Conservation (phyloP, 2,797 vertebrate genomes). For the Karalla daura region DNA sequence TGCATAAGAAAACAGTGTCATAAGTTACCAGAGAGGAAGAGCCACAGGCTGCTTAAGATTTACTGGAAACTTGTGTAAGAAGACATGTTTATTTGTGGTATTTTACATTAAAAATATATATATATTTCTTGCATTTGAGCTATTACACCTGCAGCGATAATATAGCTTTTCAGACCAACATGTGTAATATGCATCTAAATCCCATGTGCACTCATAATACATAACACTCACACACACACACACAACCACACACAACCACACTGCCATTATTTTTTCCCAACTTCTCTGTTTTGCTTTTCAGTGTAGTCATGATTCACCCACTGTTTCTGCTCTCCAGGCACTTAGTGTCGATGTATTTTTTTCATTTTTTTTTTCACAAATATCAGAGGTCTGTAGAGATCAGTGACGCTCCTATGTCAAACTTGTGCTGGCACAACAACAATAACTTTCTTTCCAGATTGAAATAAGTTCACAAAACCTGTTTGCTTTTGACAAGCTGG, state of each 20-base stretch:
- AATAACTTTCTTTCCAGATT: background rate
- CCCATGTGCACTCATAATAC: background rate
- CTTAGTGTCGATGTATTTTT: constrained; percentile 40
- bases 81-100: background rate
- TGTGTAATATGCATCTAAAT: constrained; percentile 12
- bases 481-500: background rate
- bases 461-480: constrained; percentile 4
- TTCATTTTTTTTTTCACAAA: no score
- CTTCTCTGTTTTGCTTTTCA: constrained; percentile 40
- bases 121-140: background rate
- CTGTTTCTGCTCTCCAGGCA: constrained; percentile 33
- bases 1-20: no score
- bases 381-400: constrained; percentile 56
- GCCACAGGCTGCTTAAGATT: no score
- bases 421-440: constrained; percentile 31
- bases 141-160: constrained; percentile 1
- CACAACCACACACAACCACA: constrained; percentile 19
- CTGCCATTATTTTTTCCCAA: constrained; percentile 37
- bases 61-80: background rate
- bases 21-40: no score
- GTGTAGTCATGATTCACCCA: constrained; percentile 51
- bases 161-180: background rate
- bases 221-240: constrained; percentile 12
- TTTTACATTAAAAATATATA: background rate
- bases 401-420: constrained; percentile 35